Evolutionary conservation across 1,140 invertebrate genomes (phyloP), one percentile per base, ranked within the genome.

Genomic region (Ceratina calcarata): DNA sequence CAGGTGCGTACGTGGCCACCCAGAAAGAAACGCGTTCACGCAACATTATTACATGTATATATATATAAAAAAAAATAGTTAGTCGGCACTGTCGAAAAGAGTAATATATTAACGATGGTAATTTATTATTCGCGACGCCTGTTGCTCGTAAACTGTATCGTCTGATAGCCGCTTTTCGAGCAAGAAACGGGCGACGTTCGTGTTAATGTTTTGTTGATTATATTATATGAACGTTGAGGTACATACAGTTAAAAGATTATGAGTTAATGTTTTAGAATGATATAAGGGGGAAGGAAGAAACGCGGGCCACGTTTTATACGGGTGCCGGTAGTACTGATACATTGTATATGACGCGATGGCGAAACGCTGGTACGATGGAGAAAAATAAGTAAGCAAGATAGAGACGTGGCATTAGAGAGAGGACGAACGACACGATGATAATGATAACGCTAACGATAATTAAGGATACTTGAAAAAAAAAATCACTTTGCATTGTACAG

Each of bases 121-220:
- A 86, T 78, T 86, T 78, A 78, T 83, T 84, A 86, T 83, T 74
- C 80, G 78, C 86, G 80, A 51, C 82, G 85, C 82, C 83, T 82
- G 77, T 78, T 85, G 66, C 81, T 83, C 76, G 86, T 87, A 78
- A 81, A 85, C 74, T 85, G 37, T 45, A 85, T 78, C 69, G 61
- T 64, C 83, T 78, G 86, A 69, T 78, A 86, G 84, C 86, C 87
- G 86, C 84, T 86, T 87, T 64, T 88, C 86, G 61, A 61, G 51
- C 60, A 65, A 51, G 64, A 58, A 78, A 67, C 32, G 79, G 79
- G 73, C 67, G 68, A 78, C 87, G 88, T 87, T 86, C 84, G 88
- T 87, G 87, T 90, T 89, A 84, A 89, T 86, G 85, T 92, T 93
- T 91, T 92, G 90, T 92, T 92, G 90, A 91, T 78, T 90, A 90